These are phyloP conservation scores for Plectrocnemia conspersa DNA, from an alignment of 1,140 invertebrate species.

Conservation along the genomic window DNA sequence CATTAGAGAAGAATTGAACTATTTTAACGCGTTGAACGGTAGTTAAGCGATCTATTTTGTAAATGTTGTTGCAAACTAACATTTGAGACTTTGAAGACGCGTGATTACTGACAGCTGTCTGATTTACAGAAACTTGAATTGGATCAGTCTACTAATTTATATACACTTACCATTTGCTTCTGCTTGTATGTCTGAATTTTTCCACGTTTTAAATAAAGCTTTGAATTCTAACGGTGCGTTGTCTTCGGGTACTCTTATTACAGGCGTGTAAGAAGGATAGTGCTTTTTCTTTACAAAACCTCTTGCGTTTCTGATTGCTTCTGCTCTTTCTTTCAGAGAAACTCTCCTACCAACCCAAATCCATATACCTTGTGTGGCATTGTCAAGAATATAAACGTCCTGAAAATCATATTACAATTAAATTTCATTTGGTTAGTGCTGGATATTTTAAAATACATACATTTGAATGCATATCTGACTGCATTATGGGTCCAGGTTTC, in stretches of 20 bases:
- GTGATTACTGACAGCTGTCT: too few species aligned
- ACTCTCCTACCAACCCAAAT: slow-evolving; percentile 83
- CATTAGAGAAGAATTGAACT: too few species aligned
- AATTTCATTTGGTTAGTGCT: background rate
- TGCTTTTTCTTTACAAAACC: slow-evolving; percentile 87
- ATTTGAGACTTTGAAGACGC: too few species aligned
- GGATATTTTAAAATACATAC: slow-evolving; percentile 46
- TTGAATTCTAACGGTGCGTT: slow-evolving; percentile 85
- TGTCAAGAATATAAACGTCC: slow-evolving; percentile 84
- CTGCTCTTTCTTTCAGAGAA: slow-evolving; percentile 63
- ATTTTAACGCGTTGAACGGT: too few species aligned
- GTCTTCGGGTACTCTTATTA: slow-evolving; percentile 73
- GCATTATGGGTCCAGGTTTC: slow-evolving; percentile 75
- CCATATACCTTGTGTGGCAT: slow-evolving; percentile 82
- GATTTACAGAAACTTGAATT: too few species aligned
- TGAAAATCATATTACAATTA: slow-evolving; percentile 38
- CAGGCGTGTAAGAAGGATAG: slow-evolving; percentile 68
- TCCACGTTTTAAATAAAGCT: slow-evolving; percentile 75
- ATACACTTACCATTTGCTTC: slow-evolving; percentile 31
- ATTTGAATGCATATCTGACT: slow-evolving; percentile 73
- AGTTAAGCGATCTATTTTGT: too few species aligned
- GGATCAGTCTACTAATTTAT: too few species aligned
- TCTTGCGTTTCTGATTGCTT: slow-evolving; percentile 79
- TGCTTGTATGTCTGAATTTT: slow-evolving; percentile 47
- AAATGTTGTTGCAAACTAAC: too few species aligned